phyloP scores from a whole-genome alignment of 2,888 invertebrate genomes.

The Campaea margaritaria region DNA sequence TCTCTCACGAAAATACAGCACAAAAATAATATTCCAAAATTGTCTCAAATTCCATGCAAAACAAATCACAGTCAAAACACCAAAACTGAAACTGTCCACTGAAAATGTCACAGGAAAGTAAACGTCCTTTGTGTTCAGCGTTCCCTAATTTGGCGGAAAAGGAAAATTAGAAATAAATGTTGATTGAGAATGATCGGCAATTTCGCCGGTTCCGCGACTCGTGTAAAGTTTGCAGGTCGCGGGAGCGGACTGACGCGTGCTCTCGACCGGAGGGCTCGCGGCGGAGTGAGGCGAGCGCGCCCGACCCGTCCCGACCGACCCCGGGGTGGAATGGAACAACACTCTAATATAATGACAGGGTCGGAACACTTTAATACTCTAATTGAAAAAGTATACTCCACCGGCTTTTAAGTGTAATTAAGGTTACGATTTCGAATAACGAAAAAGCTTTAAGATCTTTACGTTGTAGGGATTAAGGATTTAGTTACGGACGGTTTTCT shows the following conservation, averaged over 20 bases:
- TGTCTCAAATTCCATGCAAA: constrained; percentile 56
- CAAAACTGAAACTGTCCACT: constrained; percentile 62
- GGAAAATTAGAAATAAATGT: constrained; percentile 34
- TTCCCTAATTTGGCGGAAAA: constrained; percentile 29
- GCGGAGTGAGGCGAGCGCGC: constrained; percentile 67
- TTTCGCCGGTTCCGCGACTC: constrained; percentile 53
- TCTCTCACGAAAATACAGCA: constrained; percentile 10
- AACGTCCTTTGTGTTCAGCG: constrained; percentile 39
- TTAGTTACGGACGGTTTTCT: constrained; percentile 15
- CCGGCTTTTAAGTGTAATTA: constrained; percentile 79
- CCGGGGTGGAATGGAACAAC: constrained; percentile 81
- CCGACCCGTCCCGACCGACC: constrained; percentile 45
- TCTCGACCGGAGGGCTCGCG: constrained; percentile 60
- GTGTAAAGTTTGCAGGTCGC: constrained; percentile 75
- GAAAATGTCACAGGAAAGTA: constrained; percentile 62
- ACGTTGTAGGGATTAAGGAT: constrained; percentile 32
- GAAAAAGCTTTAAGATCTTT: constrained; percentile 46
- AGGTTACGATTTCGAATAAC: constrained; percentile 65
- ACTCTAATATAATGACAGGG: constrained; percentile 85
- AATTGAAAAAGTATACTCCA: constrained; percentile 84
- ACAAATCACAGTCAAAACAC: constrained; percentile 73
- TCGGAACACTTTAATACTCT: constrained; percentile 84
- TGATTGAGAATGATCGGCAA: constrained; percentile 43
- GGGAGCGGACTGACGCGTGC: constrained; percentile 51
- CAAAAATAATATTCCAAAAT: constrained; percentile 30